Evolutionary conservation across 1,140 invertebrate species (phyloP).

Genomic region (Neuroterus valhalla): DNA sequence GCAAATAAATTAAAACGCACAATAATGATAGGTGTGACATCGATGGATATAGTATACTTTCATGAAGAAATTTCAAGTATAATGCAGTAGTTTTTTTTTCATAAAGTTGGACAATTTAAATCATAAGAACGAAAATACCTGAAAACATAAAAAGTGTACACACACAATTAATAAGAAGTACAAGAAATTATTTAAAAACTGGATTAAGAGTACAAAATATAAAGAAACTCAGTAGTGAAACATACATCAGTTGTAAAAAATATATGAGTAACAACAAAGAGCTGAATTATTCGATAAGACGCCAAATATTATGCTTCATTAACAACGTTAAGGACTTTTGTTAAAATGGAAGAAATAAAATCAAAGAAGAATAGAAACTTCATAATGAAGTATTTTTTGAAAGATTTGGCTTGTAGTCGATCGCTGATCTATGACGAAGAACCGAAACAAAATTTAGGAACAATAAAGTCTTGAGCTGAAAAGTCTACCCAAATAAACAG

Average conservation of each 20-base stretch:
- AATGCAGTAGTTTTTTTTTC: constrained; percentile 18
- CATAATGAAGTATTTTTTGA: no score
- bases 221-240: constrained; percentile 37
- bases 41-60: constrained; percentile 41
- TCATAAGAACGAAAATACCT: constrained; percentile 54
- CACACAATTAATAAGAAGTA: constrained; percentile 47
- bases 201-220: constrained; percentile 31
- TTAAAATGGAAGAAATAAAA: constrained; percentile 1
- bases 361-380: no score
- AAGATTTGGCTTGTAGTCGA: no score
- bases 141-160: constrained; percentile 58
- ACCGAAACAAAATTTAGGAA: no score
- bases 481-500: no score
- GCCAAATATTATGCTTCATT: constrained; percentile 50
- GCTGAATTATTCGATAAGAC: neutral
- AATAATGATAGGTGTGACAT: constrained; percentile 56
- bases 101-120: constrained; percentile 21
- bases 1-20: constrained; percentile 67
- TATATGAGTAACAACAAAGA: constrained; percentile 13
- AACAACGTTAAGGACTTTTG: constrained; percentile 43
- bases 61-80: constrained; percentile 31
- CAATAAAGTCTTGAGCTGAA: no score
- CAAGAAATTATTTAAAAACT: constrained; percentile 39
- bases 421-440: no score
- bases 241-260: constrained; percentile 35